These are phyloP conservation scores for Pachycephus smyrnensis DNA, from an alignment of 2,888 invertebrate species.

Conservation along the genomic window DNA sequence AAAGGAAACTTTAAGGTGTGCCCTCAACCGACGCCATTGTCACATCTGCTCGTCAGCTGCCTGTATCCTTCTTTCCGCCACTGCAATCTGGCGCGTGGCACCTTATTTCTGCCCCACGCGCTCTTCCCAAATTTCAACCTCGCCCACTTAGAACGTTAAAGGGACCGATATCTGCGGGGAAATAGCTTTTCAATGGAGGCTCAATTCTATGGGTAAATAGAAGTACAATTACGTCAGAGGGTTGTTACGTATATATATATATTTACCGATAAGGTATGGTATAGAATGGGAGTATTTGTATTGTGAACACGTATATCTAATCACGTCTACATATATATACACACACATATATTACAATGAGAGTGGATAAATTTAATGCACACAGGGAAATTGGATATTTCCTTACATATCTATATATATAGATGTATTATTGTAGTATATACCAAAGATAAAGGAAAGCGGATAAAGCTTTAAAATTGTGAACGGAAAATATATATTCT, in stretches of 20 bases:
- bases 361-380: neutral
- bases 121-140: neutral
- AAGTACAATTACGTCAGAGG: neutral
- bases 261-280: neutral
- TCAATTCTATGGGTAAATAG: neutral
- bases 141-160: neutral
- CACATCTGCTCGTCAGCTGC: conserved; percentile 24
- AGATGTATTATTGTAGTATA: neutral
- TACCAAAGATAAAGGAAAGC: neutral
- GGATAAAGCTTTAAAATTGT: neutral
- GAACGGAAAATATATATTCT: neutral
- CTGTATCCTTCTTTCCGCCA: conserved; percentile 9
- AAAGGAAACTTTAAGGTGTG: neutral
- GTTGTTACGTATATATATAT: neutral
- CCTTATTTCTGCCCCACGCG: neutral
- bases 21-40: conserved; percentile 18
- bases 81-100: conserved; percentile 23
- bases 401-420: neutral
- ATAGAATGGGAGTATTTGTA: neutral
- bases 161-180: neutral
- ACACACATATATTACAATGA: too few relatives aligned
- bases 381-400: neutral
- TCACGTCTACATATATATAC: neutral
- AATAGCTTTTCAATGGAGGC: neutral
- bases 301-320: neutral